Conservation (phyloP, 2,797 vertebrate species). For the Trematomus bernacchii region DNA sequence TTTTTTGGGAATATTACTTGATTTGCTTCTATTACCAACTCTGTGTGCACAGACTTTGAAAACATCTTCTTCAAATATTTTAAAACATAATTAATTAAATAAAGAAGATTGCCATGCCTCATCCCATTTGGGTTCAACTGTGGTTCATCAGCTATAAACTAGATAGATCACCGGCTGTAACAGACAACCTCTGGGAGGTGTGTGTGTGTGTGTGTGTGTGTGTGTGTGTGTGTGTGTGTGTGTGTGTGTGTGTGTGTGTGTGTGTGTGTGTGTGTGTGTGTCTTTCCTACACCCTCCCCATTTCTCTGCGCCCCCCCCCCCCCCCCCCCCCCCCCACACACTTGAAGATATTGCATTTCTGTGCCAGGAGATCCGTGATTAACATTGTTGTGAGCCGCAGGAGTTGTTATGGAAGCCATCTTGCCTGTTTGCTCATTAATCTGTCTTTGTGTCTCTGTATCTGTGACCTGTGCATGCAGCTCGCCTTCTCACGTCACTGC, state of each 20-base stretch:
- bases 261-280: background rate
- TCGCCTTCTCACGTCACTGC: background rate
- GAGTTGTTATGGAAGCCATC: constrained; percentile 41
- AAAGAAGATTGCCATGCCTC: constrained; percentile 50
- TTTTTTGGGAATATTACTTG: constrained; percentile 1
- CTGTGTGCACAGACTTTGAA: constrained; percentile 1
- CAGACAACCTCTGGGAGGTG: constrained; percentile 37
- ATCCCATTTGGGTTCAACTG: constrained; percentile 56
- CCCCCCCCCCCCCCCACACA: too few species aligned
- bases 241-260: constrained; percentile 2
- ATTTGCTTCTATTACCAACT: constrained; percentile 12
- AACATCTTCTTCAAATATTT: constrained; percentile 43
- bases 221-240: background rate
- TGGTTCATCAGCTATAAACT: constrained; percentile 53
- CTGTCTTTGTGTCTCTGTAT: constrained; percentile 19
- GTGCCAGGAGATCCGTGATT: constrained; percentile 51
- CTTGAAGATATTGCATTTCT: constrained; percentile 30
- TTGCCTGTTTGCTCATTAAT: constrained; percentile 20
- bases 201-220: constrained; percentile 15
- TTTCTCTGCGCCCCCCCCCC: too few species aligned
- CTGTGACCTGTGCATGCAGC: constrained; percentile 11
- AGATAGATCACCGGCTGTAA: constrained; percentile 47
- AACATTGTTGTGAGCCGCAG: constrained; percentile 45
- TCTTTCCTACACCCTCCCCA: constrained; percentile 4
- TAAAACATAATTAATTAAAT: constrained; percentile 35